These are phyloP conservation scores for Drosophila erecta DNA, from an alignment of 1,140 invertebrate genomes.

Conservation along the genomic window DNA sequence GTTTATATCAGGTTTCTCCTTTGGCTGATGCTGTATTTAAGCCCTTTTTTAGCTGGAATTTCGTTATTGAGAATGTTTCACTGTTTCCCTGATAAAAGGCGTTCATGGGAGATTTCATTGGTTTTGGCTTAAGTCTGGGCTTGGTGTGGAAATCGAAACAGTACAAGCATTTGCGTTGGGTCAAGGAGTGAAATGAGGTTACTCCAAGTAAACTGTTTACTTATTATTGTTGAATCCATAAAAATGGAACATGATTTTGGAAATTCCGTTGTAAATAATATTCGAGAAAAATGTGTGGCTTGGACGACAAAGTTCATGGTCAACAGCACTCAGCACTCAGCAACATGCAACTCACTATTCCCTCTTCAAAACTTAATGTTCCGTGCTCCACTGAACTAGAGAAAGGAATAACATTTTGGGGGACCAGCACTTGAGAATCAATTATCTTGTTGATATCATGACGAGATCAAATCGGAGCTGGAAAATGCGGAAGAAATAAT, in stretches of 20 bases:
- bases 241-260: too few relatives aligned
- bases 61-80: conserved; percentile 81
- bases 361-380: conserved; percentile 29
- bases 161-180: conserved; percentile 39
- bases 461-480: conserved; percentile 21
- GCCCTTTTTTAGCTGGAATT: conserved; percentile 69
- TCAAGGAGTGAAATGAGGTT: conserved; percentile 12
- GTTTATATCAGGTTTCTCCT: conserved; percentile 18
- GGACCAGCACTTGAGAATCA: conserved; percentile 2
- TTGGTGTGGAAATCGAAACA: conserved; percentile 18
- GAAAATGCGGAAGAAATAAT: neutral
- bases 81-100: conserved; percentile 28
- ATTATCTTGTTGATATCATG: conserved; percentile 39
- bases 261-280: too few relatives aligned
- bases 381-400: conserved; percentile 53
- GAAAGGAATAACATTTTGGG: conserved; percentile 8
- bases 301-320: conserved; percentile 54
- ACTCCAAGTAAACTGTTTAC: conserved; percentile 2
- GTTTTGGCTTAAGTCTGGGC: conserved; percentile 16
- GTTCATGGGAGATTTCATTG: conserved; percentile 20
- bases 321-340: conserved; percentile 22
- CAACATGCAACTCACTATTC: conserved; percentile 9
- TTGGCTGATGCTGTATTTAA: conserved; percentile 29
- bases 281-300: neutral
- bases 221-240: too few relatives aligned